Evolutionary conservation across 1,140 invertebrate species (phyloP).

Genomic region (Microvelia longipes): DNA sequence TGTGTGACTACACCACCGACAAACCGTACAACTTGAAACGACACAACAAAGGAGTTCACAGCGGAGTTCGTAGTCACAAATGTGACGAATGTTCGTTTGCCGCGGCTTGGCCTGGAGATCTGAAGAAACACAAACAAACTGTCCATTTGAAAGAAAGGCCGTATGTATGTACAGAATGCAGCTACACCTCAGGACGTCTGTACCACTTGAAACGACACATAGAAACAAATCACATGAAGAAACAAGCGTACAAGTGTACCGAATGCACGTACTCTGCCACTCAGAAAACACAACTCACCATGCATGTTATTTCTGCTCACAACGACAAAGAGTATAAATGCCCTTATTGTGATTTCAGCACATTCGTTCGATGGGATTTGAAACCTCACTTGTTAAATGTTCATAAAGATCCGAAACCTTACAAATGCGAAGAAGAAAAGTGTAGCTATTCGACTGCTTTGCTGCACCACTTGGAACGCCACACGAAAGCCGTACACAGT

Average conservation of each 20-base stretch:
- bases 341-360: constrained; percentile 1
- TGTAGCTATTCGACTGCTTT: background rate
- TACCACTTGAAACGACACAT: background rate
- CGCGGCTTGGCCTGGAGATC: background rate
- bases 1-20: background rate
- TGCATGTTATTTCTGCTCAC: background rate
- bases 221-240: background rate
- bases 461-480: background rate
- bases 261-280: background rate
- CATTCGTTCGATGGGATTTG: background rate
- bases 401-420: background rate
- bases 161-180: background rate
- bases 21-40: background rate
- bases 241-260: background rate
- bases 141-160: constrained; percentile 1
- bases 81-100: background rate
- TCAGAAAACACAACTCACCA: background rate
- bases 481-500: constrained; percentile 1
- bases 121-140: background rate
- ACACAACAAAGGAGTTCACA: background rate
- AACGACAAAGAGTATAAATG: background rate
- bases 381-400: background rate
- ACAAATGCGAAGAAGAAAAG: background rate
- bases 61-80: background rate
- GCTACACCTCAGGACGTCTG: background rate